Base-by-base conservation (phyloP, 2,797 vertebrate genomes). In the Arctocebus calabarensis region DNA sequence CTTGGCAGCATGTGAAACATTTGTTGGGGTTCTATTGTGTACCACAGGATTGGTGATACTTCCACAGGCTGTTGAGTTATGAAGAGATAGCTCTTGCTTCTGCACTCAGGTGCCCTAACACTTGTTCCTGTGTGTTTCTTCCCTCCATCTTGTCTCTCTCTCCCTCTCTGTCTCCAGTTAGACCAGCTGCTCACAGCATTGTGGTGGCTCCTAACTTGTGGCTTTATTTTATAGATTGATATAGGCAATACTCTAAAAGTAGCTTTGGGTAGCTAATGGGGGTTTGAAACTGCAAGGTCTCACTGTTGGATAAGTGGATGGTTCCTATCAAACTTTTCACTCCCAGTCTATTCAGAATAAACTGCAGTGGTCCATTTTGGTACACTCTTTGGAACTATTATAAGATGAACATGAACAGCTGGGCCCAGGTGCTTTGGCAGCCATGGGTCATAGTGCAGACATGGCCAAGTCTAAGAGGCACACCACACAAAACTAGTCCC, bases 101-200 rank as follows among this genome's bases (percentile, higher is more conserved):
- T 34, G 5, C 73, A 14, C 37, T 57, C 12, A 5, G 1, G 25
- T 43, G 48, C 62, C 22, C 17, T 8, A 55, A 14, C 6, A 29
- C 29, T 43, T 70, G 5, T 1, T 0, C 37, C 40, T 45, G 0
- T 5, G 0, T 19, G 52, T 23, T 8, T 52, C 43, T 11, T 57
- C 23, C 64, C n/a, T 27, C n/a, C 23, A 5, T 34, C 57, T 23
- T 10, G 12, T 4, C 7, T 34, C 40, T 82, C 5, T 5, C 37
- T 37, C 17, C 71, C 32, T 14, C 32, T 32, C 9, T 1, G 12
- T 52, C 14, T 52, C 48, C 48, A 52, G 11, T 23, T 7, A 13
- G 55, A 43, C 57, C 17, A 22, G 40, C 75, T 40, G 23, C 88
- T 78, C 2, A 84, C 22, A 64, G 55, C 27, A 3, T 22, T 7